These are phyloP conservation scores for Oryzias javanicus DNA, from an alignment of 2,113 vertebrate species.

Conservation along the genomic window DNA sequence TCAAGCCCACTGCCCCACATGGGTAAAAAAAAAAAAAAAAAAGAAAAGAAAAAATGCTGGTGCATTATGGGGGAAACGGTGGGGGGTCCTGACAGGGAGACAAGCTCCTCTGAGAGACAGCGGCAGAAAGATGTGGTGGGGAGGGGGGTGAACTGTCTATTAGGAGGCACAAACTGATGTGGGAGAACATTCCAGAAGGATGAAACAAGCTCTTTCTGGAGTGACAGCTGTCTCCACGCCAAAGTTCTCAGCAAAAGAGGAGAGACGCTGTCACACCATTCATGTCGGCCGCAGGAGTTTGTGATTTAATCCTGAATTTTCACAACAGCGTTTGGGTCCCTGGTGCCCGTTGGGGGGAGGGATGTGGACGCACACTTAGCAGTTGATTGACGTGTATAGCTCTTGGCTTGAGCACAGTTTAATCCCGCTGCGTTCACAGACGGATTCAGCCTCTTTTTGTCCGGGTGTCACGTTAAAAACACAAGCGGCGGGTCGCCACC, in stretches of 20 bases:
- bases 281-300: too few species aligned
- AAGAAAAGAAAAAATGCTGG: conserved; percentile 23
- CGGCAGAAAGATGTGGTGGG: neutral
- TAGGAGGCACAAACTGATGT: too few species aligned
- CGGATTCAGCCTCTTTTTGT: conserved; percentile 70
- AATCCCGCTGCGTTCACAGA: conserved; percentile 73
- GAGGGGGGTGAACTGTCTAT: neutral
- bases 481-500: conserved; percentile 19
- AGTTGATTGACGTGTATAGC: conserved; percentile 66
- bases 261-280: too few species aligned
- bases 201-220: too few species aligned
- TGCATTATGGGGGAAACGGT: conserved; percentile 47
- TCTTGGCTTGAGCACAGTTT: conserved; percentile 63
- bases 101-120: conserved; percentile 35
- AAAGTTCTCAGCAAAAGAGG: too few species aligned
- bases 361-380: conserved; percentile 38
- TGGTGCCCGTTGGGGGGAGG: conserved; percentile 8
- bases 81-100: conserved; percentile 34
- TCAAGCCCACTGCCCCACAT: conserved; percentile 24
- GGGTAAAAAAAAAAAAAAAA: conserved; percentile 12
- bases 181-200: conserved; percentile 33
- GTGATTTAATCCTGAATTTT: too few species aligned
- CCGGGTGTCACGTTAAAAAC: conserved; percentile 44
- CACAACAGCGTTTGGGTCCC: conserved; percentile 53
- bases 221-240: too few species aligned